Evolutionary conservation across 2,797 vertebrate genomes (phyloP).

Genomic region (Xyrichtys novacula): DNA sequence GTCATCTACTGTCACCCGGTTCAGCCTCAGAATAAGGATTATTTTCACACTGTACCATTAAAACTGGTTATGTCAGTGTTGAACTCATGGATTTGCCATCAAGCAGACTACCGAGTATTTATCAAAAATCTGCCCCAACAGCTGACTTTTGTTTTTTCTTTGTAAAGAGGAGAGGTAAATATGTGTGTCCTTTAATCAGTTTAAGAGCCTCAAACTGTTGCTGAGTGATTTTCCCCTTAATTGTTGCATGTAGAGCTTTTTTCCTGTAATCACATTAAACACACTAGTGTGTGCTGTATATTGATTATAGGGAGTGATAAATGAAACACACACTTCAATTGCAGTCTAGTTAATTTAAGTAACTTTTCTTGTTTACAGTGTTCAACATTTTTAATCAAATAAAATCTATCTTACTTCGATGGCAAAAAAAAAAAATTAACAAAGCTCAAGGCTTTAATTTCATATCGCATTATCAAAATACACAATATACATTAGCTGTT

Average conservation of each 20-base stretch:
- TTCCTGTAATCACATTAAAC: conserved; percentile 37
- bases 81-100: not conserved
- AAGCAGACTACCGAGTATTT: not conserved
- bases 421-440: too few relatives aligned
- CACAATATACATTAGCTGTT: too few relatives aligned
- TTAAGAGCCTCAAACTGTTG: conserved; percentile 13
- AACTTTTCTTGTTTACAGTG: conserved; percentile 1
- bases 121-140: not conserved
- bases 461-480: too few relatives aligned
- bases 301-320: not conserved
- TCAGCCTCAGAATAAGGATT: not conserved
- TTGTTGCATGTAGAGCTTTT: conserved; percentile 13
- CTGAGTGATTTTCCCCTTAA: conserved; percentile 28
- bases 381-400: conserved; percentile 11
- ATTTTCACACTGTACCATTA: not conserved
- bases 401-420: too few relatives aligned
- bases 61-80: not conserved
- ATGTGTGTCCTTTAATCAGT: conserved; percentile 32
- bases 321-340: not conserved
- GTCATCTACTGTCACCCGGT: not conserved
- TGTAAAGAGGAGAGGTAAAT: conserved; percentile 14
- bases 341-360: conserved; percentile 7
- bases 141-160: not conserved
- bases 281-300: not conserved
- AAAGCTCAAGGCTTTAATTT: too few relatives aligned